Base-by-base conservation (phyloP, 2,797 vertebrate genomes). In the Epinephelus malabaricus region DNA sequence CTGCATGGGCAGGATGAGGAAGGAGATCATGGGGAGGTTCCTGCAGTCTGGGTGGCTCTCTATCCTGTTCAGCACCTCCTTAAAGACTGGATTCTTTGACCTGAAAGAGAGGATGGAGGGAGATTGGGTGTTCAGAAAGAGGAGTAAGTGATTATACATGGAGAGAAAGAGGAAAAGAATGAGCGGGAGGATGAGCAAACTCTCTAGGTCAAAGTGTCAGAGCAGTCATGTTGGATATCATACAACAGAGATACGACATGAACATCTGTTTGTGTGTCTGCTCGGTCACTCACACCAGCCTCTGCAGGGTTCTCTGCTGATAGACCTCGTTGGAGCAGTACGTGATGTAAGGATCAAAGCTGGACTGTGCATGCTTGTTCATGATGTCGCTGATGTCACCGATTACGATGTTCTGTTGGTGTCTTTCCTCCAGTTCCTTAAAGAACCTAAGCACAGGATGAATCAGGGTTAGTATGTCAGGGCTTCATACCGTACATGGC, bases 261-360 rank as follows among this genome's bases (percentile, higher is more conserved):
- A 69, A 59, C 1, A 12, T 81, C 0, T 49, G 23, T 72, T 55
- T 40, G n/a, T 50, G 17, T 14, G 69, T 65, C 47, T 45, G 54
- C 55, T 65, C 25, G 77, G 74, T 81, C 87, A 94, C 98, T 97
- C 93, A 99, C 98, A 98, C 76, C 45, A 99, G 90, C 79, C 95
- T 97, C 92, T 99, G 98, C 23, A 99, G 95, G 0, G 97, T 99
- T 30, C 98, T 95, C 81, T 99, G 98, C 88, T 99, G 98, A 51
- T 99, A 99, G 69, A 99, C 98, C 90, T 99, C 98, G 5, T 99
- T 99, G 77, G 97, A 98, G 94, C 98, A 99, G 89, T 99, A 99
- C 0, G 97, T 99, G 76, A 99, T 90, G 5, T 98, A 99, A 0
- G 98, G 98, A 47, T 99, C 98, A 50, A 99, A 99, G 1, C 96